Base-by-base conservation (phyloP, 92 coral and sea anemone species). In the Palythoa grandis region DNA sequence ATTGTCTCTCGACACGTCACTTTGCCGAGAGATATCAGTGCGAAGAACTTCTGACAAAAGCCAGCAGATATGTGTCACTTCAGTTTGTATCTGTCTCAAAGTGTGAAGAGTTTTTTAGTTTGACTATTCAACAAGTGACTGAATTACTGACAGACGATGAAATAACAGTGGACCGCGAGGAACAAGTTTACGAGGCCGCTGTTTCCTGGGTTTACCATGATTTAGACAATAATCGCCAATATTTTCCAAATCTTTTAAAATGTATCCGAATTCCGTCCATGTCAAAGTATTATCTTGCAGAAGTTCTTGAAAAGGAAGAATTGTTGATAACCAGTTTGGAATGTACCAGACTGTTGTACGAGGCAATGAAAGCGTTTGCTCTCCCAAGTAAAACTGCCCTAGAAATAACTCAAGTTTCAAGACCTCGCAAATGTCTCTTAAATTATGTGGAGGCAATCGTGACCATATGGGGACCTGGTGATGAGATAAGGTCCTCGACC, bases 381-480 rank as follows among this genome's bases (percentile, higher is more conserved):
- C 79, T 91, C 52, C 88, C 88, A 24, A 86, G 87, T 65, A 58
- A 86, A 15, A 57, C 86, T 50, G 40, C 29, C 10, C 22, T 57
- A 69, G 73, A 43, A 19, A 76, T 68, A 22, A 54, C 86, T 48
- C 89, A 84, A 43, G 86, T 90, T 56, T 82, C 91, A 86, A 92
- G 88, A 83, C 86, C 90, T 6, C 94, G 98, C 0, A 89, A 57
- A 29, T 86, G 98, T 73, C 57, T 89, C 38, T 82, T 87, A 35
- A 86, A 75, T 2, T 89, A 87, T 74, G 91, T 90, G 40, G 95
- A 95, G 38, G 98, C 98, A 4, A 95, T 97, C 57, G 91, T 97
- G 71, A 95, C 98, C 13, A 97, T 93, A 54, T 95, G 99, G 93
- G 99, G 99, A 14, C 98, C 98, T 87, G 99, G 95, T 35, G 95